Conservation (phyloP, 2,888 invertebrate species). For the Synergus gifuensis region DNA sequence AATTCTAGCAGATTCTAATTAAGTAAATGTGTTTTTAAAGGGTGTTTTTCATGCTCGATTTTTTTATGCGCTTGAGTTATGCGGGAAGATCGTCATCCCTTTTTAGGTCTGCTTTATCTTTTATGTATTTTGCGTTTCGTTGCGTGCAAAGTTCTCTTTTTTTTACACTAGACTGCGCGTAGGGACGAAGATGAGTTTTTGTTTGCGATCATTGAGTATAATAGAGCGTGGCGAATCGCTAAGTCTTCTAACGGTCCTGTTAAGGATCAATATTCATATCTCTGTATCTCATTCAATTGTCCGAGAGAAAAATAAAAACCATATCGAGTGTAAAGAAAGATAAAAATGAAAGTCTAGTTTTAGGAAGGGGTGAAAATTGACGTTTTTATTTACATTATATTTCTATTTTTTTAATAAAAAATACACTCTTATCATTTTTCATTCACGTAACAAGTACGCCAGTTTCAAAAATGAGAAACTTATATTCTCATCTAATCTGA, state of each 20-base stretch:
- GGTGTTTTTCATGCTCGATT: slow-evolving; percentile 19
- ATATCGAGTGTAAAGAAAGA: neutral
- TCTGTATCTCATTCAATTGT: slow-evolving; percentile 21
- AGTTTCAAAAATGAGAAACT: neutral
- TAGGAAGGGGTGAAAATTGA: neutral
- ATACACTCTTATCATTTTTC: neutral
- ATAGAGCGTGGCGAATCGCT: slow-evolving; percentile 25
- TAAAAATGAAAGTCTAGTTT: neutral
- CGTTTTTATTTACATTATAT: neutral
- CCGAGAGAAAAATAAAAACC: neutral
- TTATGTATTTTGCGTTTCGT: slow-evolving; percentile 26
- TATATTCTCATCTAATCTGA: neutral
- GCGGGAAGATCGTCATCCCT: slow-evolving; percentile 27
- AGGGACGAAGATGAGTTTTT: slow-evolving; percentile 11
- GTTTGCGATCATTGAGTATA: slow-evolving; percentile 26
- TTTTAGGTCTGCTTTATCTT: slow-evolving; percentile 9
- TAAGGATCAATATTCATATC: slow-evolving; percentile 34
- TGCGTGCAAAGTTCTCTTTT: slow-evolving; percentile 20
- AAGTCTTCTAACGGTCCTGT: slow-evolving; percentile 29
- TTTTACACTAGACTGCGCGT: slow-evolving; percentile 12
- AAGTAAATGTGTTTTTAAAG: slow-evolving; percentile 18
- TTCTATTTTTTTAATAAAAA: neutral
- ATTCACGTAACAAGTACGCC: neutral
- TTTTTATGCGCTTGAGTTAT: slow-evolving; percentile 26
- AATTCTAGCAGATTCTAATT: slow-evolving; percentile 16